Percentiles rank a stretch among this genome's conserved stretches.
phyloP scores from a whole-genome alignment of 2,888 invertebrate species.

The Tipula unca region DNA sequence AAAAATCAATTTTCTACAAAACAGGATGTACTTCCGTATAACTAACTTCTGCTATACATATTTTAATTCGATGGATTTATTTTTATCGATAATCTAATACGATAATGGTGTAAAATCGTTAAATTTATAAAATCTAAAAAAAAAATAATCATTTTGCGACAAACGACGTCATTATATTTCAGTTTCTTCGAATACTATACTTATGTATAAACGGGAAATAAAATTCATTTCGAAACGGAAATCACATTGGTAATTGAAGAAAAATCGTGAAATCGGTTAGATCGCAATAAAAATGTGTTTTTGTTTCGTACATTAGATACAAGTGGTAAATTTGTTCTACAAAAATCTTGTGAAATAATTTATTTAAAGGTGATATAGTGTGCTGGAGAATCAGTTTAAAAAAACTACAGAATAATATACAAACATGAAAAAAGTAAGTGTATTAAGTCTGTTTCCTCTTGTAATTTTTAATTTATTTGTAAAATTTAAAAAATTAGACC shows the following conservation, averaged over 20 bases:
- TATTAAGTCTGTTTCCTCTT: too few species aligned
- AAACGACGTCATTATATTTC: not conserved
- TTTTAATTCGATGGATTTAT: not conserved
- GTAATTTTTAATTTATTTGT: too few species aligned
- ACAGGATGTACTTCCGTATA: constrained; percentile 2
- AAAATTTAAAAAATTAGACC: too few species aligned
- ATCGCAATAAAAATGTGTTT: not conserved
- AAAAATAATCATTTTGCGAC: not conserved
- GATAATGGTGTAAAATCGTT: not conserved
- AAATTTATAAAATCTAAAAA: not conserved
- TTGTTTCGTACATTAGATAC: not conserved
- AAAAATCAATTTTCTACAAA: not conserved
- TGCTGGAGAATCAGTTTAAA: not conserved
- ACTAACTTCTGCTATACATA: not conserved
- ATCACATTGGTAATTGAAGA: constrained; percentile 2
- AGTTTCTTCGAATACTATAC: not conserved
- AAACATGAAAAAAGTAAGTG: not conserved
- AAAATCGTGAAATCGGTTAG: not conserved
- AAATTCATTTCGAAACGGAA: not conserved
- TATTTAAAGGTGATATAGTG: not conserved
- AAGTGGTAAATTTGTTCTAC: not conserved
- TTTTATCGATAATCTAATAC: not conserved
- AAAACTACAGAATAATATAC: not conserved
- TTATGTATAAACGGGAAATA: not conserved
- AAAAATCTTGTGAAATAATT: not conserved